These are phyloP conservation scores for Charanyca ferruginea DNA, from an alignment of 2,888 invertebrate genomes.

Conservation along the genomic window DNA sequence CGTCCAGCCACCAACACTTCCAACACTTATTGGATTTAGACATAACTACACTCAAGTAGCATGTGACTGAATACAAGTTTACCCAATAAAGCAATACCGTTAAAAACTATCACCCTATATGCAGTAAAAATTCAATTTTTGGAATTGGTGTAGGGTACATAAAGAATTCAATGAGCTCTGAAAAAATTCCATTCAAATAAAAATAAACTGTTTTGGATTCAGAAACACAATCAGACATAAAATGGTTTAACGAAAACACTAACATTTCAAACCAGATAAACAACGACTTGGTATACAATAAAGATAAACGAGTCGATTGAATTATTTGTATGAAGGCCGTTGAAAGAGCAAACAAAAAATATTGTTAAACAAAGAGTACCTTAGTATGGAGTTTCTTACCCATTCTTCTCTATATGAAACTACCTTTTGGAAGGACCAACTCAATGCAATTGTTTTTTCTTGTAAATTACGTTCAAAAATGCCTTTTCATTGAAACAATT, in stretches of 20 bases:
- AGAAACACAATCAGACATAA: neutral
- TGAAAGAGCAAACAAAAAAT: no score
- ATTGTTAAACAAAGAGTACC: no score
- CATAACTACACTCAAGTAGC: slow-evolving; percentile 16
- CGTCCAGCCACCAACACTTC: slow-evolving; percentile 17
- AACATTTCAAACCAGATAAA: neutral
- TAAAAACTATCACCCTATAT: slow-evolving; percentile 26
- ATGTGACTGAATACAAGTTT: slow-evolving; percentile 20
- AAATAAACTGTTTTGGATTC: neutral
- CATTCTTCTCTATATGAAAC: no score
- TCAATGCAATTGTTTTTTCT: no score
- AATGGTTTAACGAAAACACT: neutral
- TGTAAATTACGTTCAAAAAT: no score
- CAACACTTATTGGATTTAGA: slow-evolving; percentile 21
- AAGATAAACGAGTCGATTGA: no score
- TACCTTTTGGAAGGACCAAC: no score
- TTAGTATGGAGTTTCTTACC: no score
- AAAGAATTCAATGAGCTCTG: slow-evolving; percentile 21
- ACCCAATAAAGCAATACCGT: slow-evolving; percentile 7
- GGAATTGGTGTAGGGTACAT: slow-evolving; percentile 14
- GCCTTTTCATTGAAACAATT: no score
- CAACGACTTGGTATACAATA: neutral
- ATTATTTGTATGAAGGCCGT: no score
- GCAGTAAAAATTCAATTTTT: slow-evolving; percentile 44
- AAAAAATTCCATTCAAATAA: neutral